phyloP scores from a whole-genome alignment of 2,113 vertebrate genomes.

The Atlantisia rogersi region DNA sequence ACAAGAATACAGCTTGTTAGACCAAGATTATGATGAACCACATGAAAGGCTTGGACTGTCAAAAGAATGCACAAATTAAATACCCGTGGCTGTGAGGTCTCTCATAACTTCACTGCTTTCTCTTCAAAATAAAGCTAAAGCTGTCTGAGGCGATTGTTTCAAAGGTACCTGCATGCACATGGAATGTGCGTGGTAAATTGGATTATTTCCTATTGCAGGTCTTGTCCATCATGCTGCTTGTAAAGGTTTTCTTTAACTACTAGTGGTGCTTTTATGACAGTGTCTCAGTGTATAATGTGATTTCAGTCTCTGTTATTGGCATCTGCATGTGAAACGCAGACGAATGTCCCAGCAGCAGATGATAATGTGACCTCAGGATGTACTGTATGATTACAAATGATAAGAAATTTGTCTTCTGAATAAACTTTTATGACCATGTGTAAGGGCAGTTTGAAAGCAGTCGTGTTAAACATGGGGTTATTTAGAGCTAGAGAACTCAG shows the following conservation, averaged over 20 bases:
- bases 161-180: background rate
- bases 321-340: conserved; percentile 35
- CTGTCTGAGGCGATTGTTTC: background rate
- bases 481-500: background rate
- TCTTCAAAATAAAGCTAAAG: background rate
- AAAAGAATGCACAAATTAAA: background rate
- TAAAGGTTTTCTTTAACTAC: background rate
- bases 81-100: background rate
- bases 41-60: background rate
- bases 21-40: background rate
- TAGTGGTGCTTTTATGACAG: background rate
- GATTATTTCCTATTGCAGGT: background rate
- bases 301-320: background rate
- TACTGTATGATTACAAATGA: background rate
- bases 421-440: background rate
- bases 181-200: accelerated
- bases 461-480: background rate
- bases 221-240: background rate
- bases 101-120: background rate
- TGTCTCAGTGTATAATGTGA: background rate
- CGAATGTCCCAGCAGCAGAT: background rate
- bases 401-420: conserved; percentile 6
- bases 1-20: background rate
- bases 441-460: background rate
- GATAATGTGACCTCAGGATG: conserved; percentile 6